Conservation (phyloP, 2,888 invertebrate species). For the Teleogryllus oceanicus region DNA sequence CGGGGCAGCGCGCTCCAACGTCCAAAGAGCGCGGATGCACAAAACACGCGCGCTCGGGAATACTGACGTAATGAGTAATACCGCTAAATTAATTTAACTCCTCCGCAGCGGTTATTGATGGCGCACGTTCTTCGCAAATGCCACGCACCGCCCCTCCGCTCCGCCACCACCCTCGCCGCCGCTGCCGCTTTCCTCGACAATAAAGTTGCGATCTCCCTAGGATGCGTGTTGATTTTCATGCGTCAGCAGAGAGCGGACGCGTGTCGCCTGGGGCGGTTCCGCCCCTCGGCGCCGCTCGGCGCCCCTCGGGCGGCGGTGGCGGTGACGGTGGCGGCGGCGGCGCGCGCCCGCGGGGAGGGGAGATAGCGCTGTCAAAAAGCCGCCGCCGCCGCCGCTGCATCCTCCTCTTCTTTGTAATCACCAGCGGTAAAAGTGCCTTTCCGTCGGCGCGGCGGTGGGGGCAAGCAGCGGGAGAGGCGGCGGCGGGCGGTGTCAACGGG, state of each 20-base stretch:
- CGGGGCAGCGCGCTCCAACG: no score
- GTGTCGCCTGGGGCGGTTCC: neutral
- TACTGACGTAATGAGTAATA: no score
- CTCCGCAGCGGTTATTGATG: neutral
- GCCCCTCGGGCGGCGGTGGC: neutral
- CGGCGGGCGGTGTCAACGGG: neutral
- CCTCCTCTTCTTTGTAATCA: neutral
- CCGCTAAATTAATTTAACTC: neutral
- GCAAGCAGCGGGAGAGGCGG: neutral
- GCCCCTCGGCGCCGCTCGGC: neutral
- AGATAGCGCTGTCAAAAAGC: conserved; percentile 1
- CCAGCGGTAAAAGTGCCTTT: conserved; percentile 18
- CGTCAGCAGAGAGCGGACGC: conserved; percentile 7
- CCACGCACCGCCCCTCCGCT: neutral
- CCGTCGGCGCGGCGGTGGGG: neutral
- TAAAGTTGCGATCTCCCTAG: neutral
- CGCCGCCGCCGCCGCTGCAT: neutral
- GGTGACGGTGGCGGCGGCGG: neutral
- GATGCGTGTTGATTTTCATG: conserved; percentile 10
- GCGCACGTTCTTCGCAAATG: neutral
- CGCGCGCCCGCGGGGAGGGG: neutral
- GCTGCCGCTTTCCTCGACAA: neutral
- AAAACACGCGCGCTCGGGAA: no score
- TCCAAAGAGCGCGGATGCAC: no score
- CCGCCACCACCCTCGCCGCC: neutral